Evolutionary conservation across 2,888 invertebrate species (phyloP).

Genomic region (Ochlodes sylvanus): DNA sequence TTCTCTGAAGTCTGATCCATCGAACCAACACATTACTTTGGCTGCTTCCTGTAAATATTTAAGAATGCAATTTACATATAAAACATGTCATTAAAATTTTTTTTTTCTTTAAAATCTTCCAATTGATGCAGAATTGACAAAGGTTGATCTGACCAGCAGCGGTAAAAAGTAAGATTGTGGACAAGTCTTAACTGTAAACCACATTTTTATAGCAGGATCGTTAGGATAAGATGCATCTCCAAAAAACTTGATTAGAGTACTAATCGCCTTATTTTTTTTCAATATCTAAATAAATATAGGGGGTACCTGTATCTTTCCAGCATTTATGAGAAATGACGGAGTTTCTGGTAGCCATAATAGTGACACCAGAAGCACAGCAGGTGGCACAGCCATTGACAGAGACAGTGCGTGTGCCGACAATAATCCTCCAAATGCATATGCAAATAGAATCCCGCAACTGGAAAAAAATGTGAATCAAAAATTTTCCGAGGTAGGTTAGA

Average conservation of each 20-base stretch:
- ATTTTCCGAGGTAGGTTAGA: no score
- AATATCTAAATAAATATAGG: not conserved
- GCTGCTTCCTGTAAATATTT: constrained; percentile 71
- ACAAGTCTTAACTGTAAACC: no score
- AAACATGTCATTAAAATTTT: no score
- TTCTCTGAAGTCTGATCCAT: constrained; percentile 78
- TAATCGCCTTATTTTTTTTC: no score
- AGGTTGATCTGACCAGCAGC: no score
- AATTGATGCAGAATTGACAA: no score
- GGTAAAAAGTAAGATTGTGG: no score
- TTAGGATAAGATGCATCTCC: no score
- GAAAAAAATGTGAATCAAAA: constrained; percentile 35
- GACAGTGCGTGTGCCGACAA: constrained; percentile 74
- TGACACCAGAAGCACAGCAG: constrained; percentile 65
- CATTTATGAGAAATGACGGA: constrained; percentile 73
- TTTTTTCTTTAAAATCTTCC: no score
- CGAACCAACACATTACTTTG: constrained; percentile 80
- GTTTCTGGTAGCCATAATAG: constrained; percentile 78
- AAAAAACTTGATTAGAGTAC: no score
- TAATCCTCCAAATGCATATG: constrained; percentile 72
- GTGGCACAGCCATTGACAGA: constrained; percentile 70
- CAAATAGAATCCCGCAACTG: constrained; percentile 77
- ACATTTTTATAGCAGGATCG: no score
- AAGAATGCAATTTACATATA: no score
- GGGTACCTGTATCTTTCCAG: constrained; percentile 72